Evolutionary conservation across 2,797 vertebrate genomes (phyloP), one percentile per base, ranked within the genome.

Genomic region (Danio choprae): DNA sequence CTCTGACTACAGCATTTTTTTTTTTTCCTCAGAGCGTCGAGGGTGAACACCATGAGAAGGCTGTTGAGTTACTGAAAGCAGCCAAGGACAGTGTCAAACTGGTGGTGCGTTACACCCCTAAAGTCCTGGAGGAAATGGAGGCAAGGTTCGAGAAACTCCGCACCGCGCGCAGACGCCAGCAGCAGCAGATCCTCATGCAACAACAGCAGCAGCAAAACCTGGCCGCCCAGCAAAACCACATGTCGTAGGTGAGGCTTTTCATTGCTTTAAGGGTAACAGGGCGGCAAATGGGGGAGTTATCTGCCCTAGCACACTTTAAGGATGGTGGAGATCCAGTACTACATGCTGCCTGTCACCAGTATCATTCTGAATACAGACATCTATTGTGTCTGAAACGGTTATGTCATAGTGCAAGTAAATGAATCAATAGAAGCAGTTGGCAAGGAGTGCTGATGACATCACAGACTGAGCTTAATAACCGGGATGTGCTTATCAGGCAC

Each of bases 71-170:
- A 36, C 94, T 99, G 87, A 99, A 99, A 89, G 97, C 97, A 0
- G 97, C 98, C 9, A 97, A 98, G 89, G 96, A 98, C 88, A 98
- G 95, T 0, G 98, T 99, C 83, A 99, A 99, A 91, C 92, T 99
- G 85, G 98, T 99, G 89, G 98, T 99, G 1, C 95, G 98, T 88
- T 99, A 99, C 89, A 99, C 98, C 7, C 98, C 98, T 41, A 99
- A 99, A 86, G 98, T 99, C 81, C 91, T 99, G 90, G 98, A 99
- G 90, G 98, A 99, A 90, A 99, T 99, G 98, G 98, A 99, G 86
- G 97, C 98, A 8, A 96, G 98, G 74, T 99, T 99, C 0, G 98
- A 99, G 87, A 99, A 99, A 87, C 95, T 99, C 13, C 93, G 98
- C 74, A 98, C 97, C 4, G 98, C 98, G 53, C 94, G 97, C 51